Percentiles rank a stretch among this genome's conserved stretches.
These are phyloP conservation scores for Aphidius ervi DNA, from an alignment of 1,140 invertebrate genomes.

Conservation along the genomic window DNA sequence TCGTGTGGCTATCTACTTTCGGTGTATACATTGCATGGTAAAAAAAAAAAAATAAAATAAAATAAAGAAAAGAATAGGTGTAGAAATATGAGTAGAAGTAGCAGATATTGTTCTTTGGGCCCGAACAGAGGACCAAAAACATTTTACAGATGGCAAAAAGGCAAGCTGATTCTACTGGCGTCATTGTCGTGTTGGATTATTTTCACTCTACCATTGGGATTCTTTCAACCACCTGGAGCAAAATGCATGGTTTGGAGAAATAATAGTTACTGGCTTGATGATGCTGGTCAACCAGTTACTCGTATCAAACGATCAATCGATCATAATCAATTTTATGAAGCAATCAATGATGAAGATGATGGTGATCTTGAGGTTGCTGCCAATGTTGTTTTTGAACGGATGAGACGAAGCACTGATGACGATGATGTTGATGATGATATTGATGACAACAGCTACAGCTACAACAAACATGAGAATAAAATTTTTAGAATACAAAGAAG, in stretches of 20 bases:
- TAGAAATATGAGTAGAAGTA: conserved; percentile 23
- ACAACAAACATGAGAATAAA: conserved; percentile 8
- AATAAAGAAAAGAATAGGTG: background rate
- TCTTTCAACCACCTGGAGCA: conserved; percentile 63
- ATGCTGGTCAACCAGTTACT: background rate
- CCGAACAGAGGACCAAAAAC: conserved; percentile 25
- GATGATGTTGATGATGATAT: conserved; percentile 13
- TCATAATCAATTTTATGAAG: conserved; percentile 26
- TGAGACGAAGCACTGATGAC: conserved; percentile 29
- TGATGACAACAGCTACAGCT: background rate
- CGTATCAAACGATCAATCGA: conserved; percentile 34
- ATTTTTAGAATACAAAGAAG: conserved; percentile 1
- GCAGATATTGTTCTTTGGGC: conserved; percentile 26
- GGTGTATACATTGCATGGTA: no score
- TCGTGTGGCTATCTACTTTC: background rate
- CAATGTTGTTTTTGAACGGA: conserved; percentile 44
- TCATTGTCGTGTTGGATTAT: conserved; percentile 93
- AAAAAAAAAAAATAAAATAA: no score
- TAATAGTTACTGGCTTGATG: no score
- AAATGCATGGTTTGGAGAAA: no score
- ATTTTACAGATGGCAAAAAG: conserved; percentile 70
- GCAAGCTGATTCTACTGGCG: conserved; percentile 82
- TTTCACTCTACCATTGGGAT: conserved; percentile 92
- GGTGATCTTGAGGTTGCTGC: conserved; percentile 40
- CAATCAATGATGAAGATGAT: conserved; percentile 21